Conservation (phyloP, 2,888 invertebrate genomes). For the Chrysolina haemoptera region DNA sequence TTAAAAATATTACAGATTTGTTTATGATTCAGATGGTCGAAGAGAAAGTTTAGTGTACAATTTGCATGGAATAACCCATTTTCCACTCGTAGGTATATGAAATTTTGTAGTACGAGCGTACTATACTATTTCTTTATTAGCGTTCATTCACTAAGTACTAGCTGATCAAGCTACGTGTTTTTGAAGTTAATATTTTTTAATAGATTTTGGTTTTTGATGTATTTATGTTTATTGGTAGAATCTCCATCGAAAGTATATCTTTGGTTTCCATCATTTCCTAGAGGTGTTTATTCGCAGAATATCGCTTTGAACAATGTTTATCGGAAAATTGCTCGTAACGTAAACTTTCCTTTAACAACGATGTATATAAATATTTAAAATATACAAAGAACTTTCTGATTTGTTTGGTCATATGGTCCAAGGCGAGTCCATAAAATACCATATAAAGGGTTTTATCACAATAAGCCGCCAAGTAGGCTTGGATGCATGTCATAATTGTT, state of each 20-base stretch:
- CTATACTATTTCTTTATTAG: no score
- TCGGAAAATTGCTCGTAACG: not conserved
- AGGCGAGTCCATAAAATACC: slow-evolving; percentile 21
- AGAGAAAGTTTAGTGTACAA: no score
- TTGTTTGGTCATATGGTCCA: slow-evolving; percentile 31
- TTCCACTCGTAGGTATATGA: no score
- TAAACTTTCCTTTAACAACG: slow-evolving; percentile 11
- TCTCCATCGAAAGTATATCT: not conserved
- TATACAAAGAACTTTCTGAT: not conserved
- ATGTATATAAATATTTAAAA: not conserved
- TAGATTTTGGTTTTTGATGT: no score
- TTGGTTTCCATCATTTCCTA: not conserved
- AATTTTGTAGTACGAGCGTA: no score
- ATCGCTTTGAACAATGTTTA: not conserved
- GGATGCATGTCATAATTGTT: slow-evolving; percentile 14
- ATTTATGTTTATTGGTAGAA: no score
- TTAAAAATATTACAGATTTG: no score
- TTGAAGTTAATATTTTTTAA: no score
- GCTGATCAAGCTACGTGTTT: no score
- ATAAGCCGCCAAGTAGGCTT: not conserved
- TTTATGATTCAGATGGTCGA: no score
- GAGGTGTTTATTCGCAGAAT: not conserved
- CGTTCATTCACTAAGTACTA: no score
- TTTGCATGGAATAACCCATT: no score
- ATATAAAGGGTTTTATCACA: slow-evolving; percentile 26